Base-by-base conservation (phyloP, 1,140 invertebrate genomes). In the Drosophila yakuba region DNA sequence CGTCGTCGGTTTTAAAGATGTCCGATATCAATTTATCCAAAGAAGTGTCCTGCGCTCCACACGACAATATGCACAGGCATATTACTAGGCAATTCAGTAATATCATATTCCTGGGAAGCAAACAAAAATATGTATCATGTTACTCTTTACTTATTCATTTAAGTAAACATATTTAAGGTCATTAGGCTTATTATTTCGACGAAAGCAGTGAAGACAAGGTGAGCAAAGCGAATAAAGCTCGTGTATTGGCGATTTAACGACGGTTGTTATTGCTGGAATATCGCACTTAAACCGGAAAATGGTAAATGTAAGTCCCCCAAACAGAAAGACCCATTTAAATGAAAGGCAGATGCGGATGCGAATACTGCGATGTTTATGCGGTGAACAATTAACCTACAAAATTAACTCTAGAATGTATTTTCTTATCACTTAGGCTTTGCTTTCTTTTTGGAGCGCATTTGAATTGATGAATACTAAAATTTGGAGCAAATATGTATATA, bases 21-120 rank as follows among this genome's bases (percentile, higher is more conserved):
- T 89, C 78, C 6, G 77, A 48, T 52, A 89, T 90, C 20, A 89
- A 48, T 25, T 78, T 79, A 25, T 89, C 85, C 20, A 89, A 64
- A 0, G 84, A 78, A 12, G 68, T 63, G 23, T 79, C 80, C 39
- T 78, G 74, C 7, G 58, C 58, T 28, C 57, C 7, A 32, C 80
- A 63, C 79, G 14, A 15, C 7, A 48, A 63, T 47, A 68, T 51
- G 25, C 62, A 52, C 36, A 39, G 48, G 57, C 75, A 63, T 43
- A 85, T 48, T 47, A 88, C 8, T 28, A 82, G 50, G 38, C 20
- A 45, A 28, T 66, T 62, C 11, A 63, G 3, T 28, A 43, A 41
- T 61, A 73, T 75, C 71, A 58, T 79, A 5, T 48, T 55, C 20
- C 79, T 78, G 10, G 8, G 63, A 54, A 63, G 0, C 0, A 54